Conservation (phyloP, 1,140 invertebrate species). For the Drosophila orosa region DNA sequence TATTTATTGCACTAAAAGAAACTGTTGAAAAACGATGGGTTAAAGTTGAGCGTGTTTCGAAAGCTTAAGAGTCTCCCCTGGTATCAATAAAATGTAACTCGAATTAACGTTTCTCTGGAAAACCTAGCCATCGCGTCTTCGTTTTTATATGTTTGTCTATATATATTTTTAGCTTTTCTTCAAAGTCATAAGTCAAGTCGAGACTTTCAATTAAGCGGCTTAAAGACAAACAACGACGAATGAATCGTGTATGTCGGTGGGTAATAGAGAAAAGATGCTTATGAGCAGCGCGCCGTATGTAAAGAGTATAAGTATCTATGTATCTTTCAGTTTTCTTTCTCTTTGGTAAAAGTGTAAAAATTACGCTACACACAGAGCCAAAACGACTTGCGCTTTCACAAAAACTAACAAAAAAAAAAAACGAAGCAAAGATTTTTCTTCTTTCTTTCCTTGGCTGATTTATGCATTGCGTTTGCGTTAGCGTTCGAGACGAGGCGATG, state of each 20-base stretch:
- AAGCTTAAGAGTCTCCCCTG: slow-evolving; percentile 13
- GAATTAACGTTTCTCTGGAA: slow-evolving; percentile 6
- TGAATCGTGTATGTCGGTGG: slow-evolving; percentile 40
- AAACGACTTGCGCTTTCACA: slow-evolving; percentile 76
- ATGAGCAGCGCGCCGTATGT: slow-evolving; percentile 44
- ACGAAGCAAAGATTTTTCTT: slow-evolving; percentile 40
- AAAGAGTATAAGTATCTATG: slow-evolving; percentile 43
- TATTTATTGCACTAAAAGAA: slow-evolving; percentile 20
- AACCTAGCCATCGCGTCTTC: slow-evolving; percentile 26
- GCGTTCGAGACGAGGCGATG: slow-evolving; percentile 9
- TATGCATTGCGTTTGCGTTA: slow-evolving; percentile 51
- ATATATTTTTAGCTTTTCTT: slow-evolving; percentile 47
- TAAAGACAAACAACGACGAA: slow-evolving; percentile 57
- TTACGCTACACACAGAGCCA: slow-evolving; percentile 53
- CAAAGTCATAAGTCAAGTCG: slow-evolving; percentile 78
- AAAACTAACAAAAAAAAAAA: slow-evolving; percentile 46
- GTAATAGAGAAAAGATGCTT: slow-evolving; percentile 72
- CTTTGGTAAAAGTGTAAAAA: slow-evolving; percentile 78
- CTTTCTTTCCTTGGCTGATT: slow-evolving; percentile 45
- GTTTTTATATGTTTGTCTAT: background rate
- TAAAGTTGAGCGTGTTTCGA: slow-evolving; percentile 11
- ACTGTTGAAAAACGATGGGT: background rate
- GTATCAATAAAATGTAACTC: slow-evolving; percentile 31
- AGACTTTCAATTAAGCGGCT: slow-evolving; percentile 81
- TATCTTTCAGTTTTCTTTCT: slow-evolving; percentile 43